These are phyloP conservation scores for Caenorhabditis elegans DNA, from an alignment of 1,140 invertebrate genomes.

Conservation along the genomic window WBcel235 BX284602.5:7498501-7499000, in stretches of 20 bases:
- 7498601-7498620: not conserved
- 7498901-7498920: no score
- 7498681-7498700: slow-evolving; percentile 37
- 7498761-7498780: not conserved
- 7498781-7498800: slow-evolving; percentile 35
- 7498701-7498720: slow-evolving; percentile 31
- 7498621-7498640: not conserved
- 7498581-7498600: not conserved
- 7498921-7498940: no score
- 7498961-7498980: no score
- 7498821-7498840: slow-evolving; percentile 36
- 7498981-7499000: no score
- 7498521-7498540: slow-evolving; percentile 39
- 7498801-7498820: slow-evolving; percentile 19
- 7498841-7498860: slow-evolving; percentile 32
- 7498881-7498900: no score
- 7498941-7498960: no score
- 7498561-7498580: slow-evolving; percentile 25
- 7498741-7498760: slow-evolving; percentile 39
- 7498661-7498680: slow-evolving; percentile 26
- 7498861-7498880: no score
- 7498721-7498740: slow-evolving; percentile 18
- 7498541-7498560: slow-evolving; percentile 11
- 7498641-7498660: not conserved
- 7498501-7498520: slow-evolving; percentile 32